A percentile compares a stretch with the other conserved stretches of the same genome.
Conservation (phyloP, 2,113 vertebrate genomes). For the Forbesichthys agassizii region DNA sequence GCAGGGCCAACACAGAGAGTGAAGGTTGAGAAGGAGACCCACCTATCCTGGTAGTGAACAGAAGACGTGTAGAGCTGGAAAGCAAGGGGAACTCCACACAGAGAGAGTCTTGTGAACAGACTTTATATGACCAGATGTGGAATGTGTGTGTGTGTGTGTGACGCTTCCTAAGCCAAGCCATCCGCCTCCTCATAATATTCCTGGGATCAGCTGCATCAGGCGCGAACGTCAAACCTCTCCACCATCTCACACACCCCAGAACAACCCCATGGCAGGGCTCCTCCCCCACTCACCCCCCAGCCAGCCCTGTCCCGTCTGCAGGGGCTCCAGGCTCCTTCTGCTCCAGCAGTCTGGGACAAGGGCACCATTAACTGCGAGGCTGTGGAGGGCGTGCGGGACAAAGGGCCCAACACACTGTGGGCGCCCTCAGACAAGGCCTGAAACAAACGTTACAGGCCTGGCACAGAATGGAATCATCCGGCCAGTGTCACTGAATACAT, state of each 20-base stretch:
- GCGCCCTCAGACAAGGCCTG: conserved; percentile 94
- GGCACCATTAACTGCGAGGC: conserved; percentile 95
- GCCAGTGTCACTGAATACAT: conserved; percentile 98
- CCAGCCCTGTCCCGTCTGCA: conserved; percentile 48
- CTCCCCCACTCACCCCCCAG: conserved; percentile 53
- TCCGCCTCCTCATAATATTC: conserved; percentile 55
- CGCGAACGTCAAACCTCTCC: not conserved
- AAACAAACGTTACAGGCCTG: conserved; percentile 95
- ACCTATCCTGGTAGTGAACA: not conserved
- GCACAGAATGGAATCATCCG: conserved; percentile 97
- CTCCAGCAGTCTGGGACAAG: conserved; percentile 89
- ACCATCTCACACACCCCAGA: not conserved
- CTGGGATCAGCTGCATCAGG: conserved; percentile 46
- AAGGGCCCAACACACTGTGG: conserved; percentile 88
- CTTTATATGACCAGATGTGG: not conserved
- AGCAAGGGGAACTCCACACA: not conserved
- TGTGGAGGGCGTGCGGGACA: conserved; percentile 86
- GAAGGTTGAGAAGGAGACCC: not conserved
- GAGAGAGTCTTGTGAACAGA: conserved; percentile 5
- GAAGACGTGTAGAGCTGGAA: not conserved
- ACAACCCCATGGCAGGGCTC: conserved; percentile 7
- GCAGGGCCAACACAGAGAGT: not conserved
- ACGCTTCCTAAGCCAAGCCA: not conserved
- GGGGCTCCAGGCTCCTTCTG: conserved; percentile 85
- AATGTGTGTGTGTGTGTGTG: conserved; percentile 3